Conservation (phyloP, 1,140 invertebrate species). For the Daktulosphaira vitifoliae region DNA sequence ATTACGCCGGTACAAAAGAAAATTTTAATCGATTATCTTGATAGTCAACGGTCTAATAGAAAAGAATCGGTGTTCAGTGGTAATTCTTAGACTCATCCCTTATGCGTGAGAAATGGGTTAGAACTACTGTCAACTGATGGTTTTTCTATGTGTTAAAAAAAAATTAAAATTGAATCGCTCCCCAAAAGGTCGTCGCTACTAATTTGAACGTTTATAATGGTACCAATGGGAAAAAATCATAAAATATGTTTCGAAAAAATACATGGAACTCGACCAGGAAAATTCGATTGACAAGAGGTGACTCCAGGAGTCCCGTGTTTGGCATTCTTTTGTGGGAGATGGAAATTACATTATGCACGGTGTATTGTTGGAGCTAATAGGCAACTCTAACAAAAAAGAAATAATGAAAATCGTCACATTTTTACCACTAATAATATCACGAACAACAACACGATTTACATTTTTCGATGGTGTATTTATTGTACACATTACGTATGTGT, state of each 20-base stretch:
- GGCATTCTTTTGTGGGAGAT: slow-evolving; percentile 33
- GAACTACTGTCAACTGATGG: too few species aligned
- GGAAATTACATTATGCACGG: slow-evolving; percentile 33
- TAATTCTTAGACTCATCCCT: too few species aligned
- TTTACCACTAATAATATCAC: slow-evolving; percentile 29
- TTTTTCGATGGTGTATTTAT: slow-evolving; percentile 1
- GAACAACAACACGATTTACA: slow-evolving; percentile 31
- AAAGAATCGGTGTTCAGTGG: too few species aligned
- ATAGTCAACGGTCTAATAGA: too few species aligned
- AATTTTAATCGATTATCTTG: slow-evolving; percentile 28
- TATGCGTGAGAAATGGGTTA: too few species aligned
- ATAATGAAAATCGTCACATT: slow-evolving; percentile 24
- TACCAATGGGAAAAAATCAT: slow-evolving; percentile 3
- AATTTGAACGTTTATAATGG: too few species aligned
- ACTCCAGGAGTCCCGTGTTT: slow-evolving; percentile 19
- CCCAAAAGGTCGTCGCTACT: too few species aligned
- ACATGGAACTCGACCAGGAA: background rate
- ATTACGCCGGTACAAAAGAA: slow-evolving; percentile 17
- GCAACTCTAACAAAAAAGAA: slow-evolving; percentile 28
- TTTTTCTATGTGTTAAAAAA: too few species aligned
- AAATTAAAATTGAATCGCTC: too few species aligned
- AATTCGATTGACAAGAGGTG: slow-evolving; percentile 5
- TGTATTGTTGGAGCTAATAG: slow-evolving; percentile 31
- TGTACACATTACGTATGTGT: background rate
- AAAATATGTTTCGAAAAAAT: too few species aligned